Evolutionary conservation across 2,113 vertebrate species (phyloP).

Genomic region (Benitochromis conjunctus): DNA sequence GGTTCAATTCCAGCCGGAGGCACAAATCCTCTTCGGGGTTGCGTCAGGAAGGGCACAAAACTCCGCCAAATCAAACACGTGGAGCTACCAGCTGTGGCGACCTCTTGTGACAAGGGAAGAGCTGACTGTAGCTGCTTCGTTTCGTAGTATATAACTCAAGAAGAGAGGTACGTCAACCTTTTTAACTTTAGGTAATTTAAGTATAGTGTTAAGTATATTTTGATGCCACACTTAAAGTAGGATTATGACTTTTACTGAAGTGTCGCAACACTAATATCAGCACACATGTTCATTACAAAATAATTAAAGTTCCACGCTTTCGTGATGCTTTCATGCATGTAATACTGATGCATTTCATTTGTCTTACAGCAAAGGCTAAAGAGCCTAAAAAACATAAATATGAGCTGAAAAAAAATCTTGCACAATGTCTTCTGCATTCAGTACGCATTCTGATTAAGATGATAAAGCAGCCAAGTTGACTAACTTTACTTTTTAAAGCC

Average conservation of each 20-base stretch:
- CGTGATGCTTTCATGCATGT: not conserved
- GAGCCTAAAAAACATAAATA: not conserved
- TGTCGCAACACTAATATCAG: not conserved
- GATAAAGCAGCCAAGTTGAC: not conserved
- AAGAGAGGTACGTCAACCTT: not conserved
- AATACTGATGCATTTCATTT: not conserved
- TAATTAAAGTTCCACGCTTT: not conserved
- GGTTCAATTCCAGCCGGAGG: not conserved
- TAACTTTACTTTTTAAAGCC: not conserved
- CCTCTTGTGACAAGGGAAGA: not conserved
- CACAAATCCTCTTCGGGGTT: not conserved
- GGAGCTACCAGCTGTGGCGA: not conserved
- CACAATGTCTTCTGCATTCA: not conserved
- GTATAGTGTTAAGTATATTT: not conserved
- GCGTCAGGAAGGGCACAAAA: not conserved
- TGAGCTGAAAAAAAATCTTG: not conserved
- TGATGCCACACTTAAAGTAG: not conserved
- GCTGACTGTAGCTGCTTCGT: not conserved
- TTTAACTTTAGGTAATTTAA: not conserved
- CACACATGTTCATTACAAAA: not conserved
- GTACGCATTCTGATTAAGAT: not conserved
- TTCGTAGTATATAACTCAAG: not conserved
- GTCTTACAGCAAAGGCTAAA: not conserved
- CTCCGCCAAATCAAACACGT: not conserved
- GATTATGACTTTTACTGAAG: not conserved